Evolutionary conservation across 2,888 invertebrate species (phyloP).

Genomic region (Phania funesta): DNA sequence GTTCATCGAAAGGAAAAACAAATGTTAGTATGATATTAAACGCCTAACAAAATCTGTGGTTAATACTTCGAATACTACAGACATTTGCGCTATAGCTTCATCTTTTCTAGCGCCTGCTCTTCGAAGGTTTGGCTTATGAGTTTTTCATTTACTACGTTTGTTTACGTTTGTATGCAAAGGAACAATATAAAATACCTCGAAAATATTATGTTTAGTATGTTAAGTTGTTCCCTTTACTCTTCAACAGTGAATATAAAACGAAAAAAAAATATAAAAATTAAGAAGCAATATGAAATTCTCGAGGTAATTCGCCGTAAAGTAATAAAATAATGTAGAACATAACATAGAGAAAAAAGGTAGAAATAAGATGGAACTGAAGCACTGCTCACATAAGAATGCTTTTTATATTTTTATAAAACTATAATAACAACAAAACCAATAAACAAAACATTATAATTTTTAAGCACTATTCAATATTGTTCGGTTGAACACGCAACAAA

Average conservation of each 20-base stretch:
- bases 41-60: constrained; percentile 58
- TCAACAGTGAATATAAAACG: constrained; percentile 53
- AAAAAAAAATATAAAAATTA: too few species aligned
- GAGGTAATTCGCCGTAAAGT: constrained; percentile 76
- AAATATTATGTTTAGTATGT: constrained; percentile 76
- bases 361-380: constrained; percentile 28
- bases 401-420: constrained; percentile 65
- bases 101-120: constrained; percentile 7
- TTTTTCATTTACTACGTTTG: constrained; percentile 23
- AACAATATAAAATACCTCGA: constrained; percentile 76
- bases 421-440: constrained; percentile 46
- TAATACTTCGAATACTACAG: constrained; percentile 72
- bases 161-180: constrained; percentile 71
- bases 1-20: constrained; percentile 47
- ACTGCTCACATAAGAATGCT: constrained; percentile 65
- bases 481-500: constrained; percentile 24
- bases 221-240: too few species aligned
- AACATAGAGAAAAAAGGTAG: too few species aligned
- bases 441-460: constrained; percentile 56
- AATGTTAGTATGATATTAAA: constrained; percentile 68
- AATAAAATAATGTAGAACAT: constrained; percentile 65
- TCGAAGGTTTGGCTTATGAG: constrained; percentile 29
- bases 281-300: constrained; percentile 57
- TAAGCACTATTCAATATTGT: constrained; percentile 66
- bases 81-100: constrained; percentile 66